Evolutionary conservation across 2,113 vertebrate species (phyloP), one percentile per base, ranked within the genome.

Genomic region (Ardeotis arabs): DNA sequence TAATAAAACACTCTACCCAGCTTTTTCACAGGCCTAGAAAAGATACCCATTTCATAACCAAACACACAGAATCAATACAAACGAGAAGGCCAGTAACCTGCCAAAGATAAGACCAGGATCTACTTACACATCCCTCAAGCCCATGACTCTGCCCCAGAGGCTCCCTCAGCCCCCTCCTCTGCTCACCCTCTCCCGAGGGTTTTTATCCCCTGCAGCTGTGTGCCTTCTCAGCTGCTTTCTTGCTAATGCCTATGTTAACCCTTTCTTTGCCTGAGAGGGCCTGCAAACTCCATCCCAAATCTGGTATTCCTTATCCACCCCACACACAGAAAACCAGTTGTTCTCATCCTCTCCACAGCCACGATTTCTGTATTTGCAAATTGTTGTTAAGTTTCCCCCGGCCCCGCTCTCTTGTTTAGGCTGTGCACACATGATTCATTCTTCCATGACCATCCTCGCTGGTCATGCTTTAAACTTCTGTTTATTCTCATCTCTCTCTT

Each of bases 191-290:
- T 94, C 91, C 91, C 15, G 10, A 67, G 86, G 21, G 75, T 33
- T 92, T 94, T 96, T 84, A 95, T 96, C 94, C 94, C 87, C 77
- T 87, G 91, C 96, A 97, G 95, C 96, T 97, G 96, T 93, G 91
- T 93, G 77, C 91, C 84, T 84, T 64, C 93, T 96, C 95, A 96
- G 95, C 95, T 96, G 96, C 91, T 83, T 92, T 72, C 93, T 85
- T 87, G 33, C 84, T 92, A 94, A 89, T 94, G 95, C 95, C 69
- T 68, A 0, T 10, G 12, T 97, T 97, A 97, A 97, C 96, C 59
- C 91, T 47, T 93, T 27, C 62, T 85, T 87, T 82, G 62, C 91
- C 77, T 25, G 35, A 56, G 12, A 60, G 49, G 66, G 10, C 63
- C 89, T 77, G 41, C 74, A 72, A 68, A 87, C 62, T 72, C 74